Percentiles rank a stretch among this genome's conserved stretches.
Conservation (phyloP, 2,888 invertebrate genomes). For the Hypsopygia costalis region DNA sequence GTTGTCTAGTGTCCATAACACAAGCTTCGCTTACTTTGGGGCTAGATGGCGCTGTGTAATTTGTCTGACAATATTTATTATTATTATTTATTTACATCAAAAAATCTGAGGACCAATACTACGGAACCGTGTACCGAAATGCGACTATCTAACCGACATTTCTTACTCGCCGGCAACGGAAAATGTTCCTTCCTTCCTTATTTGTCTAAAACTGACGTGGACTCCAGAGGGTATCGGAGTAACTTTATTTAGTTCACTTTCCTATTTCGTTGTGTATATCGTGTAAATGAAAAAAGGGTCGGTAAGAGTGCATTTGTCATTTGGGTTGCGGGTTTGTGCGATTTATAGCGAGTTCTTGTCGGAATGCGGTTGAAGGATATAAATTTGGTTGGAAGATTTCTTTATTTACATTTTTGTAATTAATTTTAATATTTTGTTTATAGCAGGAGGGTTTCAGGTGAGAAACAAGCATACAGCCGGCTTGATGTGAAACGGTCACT, state of each 20-base stretch:
- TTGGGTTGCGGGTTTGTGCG: slow-evolving; percentile 35
- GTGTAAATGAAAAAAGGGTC: slow-evolving; percentile 56
- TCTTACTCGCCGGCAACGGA: slow-evolving; percentile 40
- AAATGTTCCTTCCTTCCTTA: slow-evolving; percentile 57
- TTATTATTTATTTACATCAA: too few relatives aligned
- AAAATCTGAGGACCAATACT: too few relatives aligned
- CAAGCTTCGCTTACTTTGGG: too few relatives aligned
- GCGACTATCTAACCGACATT: slow-evolving; percentile 8
- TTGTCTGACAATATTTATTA: too few relatives aligned
- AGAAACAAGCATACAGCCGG: too few relatives aligned
- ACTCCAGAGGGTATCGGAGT: slow-evolving; percentile 39
- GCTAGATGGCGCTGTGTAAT: too few relatives aligned
- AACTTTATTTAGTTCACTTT: slow-evolving; percentile 59
- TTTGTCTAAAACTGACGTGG: slow-evolving; percentile 66
- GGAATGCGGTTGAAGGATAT: slow-evolving; percentile 15
- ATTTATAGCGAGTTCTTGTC: slow-evolving; percentile 26
- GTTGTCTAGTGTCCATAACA: too few relatives aligned
- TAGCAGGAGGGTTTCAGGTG: too few relatives aligned
- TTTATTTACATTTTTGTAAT: slow-evolving; percentile 2
- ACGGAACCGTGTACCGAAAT: slow-evolving; percentile 16
- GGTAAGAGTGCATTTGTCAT: slow-evolving; percentile 50
- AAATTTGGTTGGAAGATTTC: slow-evolving; percentile 11
- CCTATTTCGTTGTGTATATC: slow-evolving; percentile 52
- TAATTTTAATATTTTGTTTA: neutral
- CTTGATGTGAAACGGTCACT: too few relatives aligned